A percentile compares a stretch with the other conserved stretches of the same genome.
phyloP scores from a whole-genome alignment of 2,113 vertebrate species.

The Oreochromis niloticus region DNA sequence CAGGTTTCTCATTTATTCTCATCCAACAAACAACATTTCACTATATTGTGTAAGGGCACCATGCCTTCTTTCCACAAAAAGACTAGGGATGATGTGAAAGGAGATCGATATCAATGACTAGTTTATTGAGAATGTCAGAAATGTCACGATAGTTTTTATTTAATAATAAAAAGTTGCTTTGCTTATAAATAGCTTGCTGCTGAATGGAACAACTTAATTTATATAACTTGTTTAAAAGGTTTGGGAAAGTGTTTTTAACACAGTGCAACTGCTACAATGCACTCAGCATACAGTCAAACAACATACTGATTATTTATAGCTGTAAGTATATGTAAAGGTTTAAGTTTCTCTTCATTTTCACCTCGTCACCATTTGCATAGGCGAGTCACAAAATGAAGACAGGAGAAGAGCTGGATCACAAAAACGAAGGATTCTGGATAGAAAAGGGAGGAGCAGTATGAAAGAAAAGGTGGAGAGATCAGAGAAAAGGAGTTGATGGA shows the following conservation, averaged over 20 bases:
- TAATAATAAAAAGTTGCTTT: neutral
- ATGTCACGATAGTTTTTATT: neutral
- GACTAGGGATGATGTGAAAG: neutral
- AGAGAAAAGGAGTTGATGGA: conserved; percentile 65
- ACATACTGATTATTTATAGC: neutral
- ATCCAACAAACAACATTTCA: neutral
- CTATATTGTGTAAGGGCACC: neutral
- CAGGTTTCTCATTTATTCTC: neutral
- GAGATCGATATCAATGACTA: neutral
- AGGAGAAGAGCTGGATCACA: neutral
- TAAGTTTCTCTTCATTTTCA: neutral
- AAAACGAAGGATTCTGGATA: neutral
- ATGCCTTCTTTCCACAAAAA: neutral
- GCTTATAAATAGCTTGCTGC: neutral
- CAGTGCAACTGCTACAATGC: neutral
- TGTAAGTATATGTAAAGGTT: neutral
- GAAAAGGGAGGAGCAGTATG: conserved; percentile 25
- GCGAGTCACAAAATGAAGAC: conserved; percentile 3
- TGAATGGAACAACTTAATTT: neutral
- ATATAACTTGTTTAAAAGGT: neutral
- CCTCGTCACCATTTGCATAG: neutral
- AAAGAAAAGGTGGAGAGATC: conserved; percentile 56
- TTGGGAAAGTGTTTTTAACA: neutral
- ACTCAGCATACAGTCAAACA: neutral
- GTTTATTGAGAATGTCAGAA: neutral